Base-by-base conservation (phyloP, 2,113 vertebrate genomes). In the Gymnocephalus cernua region DNA sequence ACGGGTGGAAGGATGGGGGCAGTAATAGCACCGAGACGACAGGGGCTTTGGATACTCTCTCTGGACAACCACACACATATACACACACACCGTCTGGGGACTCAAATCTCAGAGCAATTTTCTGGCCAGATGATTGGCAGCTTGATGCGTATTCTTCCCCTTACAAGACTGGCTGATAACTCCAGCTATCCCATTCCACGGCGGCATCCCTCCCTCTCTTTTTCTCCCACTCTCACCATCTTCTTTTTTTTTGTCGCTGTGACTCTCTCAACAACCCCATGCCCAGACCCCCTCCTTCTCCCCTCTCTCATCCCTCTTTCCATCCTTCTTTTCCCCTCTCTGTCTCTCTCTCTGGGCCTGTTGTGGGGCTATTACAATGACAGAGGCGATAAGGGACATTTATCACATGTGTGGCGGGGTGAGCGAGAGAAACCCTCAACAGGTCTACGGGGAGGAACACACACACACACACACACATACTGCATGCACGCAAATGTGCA, bases 21-120 rank as follows among this genome's bases (percentile, higher is more conserved):
- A 69, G 89, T 93, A 93, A 93, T 93, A 87, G 93, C 90, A 83
- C 38, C 44, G 64, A 80, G 83, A 82, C 78, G 81, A 92, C 88
- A 92, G 87, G 86, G 87, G 86, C 93, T 93, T 86, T 88, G 88
- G 85, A 84, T 85, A 62, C 65, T 82, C 85, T 76, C 78, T 56
- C 29, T 80, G 78, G 72, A 68, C 82, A 67, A 54, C 56, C 72
- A 57, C 80, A 77, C 67, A 57, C 67, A 75, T 47, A 83, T 65
- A 78, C 84, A 77, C 83, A 77, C 85, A 89, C 83, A 85, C 91
- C 75, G 95, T 95, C 95, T 94, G 91, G 95, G 95, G 95, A 96
- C 95, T 94, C 93, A 96, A 96, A 96, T 96, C 95, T 96, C 95
- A 96, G 94, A 96, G 95, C 95, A 96, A 96, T 96, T 96, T 96